A percentile compares a stretch with the other conserved stretches of the same genome.
These are phyloP conservation scores for Diplosoma virens DNA, from an alignment of 23 tunicate genomes.

Conservation along the genomic window DNA sequence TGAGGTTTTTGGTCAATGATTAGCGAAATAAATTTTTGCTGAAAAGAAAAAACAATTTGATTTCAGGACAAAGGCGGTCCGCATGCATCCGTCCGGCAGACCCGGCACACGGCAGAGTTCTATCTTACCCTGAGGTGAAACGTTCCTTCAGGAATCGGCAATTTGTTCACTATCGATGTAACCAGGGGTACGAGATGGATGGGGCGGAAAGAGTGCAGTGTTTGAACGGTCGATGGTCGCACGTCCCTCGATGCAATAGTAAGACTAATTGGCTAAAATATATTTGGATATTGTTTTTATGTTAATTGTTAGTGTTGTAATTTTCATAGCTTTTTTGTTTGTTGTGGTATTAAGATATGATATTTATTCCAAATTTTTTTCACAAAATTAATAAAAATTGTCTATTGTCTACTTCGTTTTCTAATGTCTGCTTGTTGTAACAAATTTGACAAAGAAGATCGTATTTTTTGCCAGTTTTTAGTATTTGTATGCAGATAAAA, in stretches of 20 bases:
- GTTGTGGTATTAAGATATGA: too few species aligned
- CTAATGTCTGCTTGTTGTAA: too few species aligned
- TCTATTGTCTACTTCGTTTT: too few species aligned
- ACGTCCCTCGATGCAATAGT: slow-evolving; percentile 20
- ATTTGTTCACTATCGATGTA: background rate
- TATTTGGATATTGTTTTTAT: too few species aligned
- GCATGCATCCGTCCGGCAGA: background rate
- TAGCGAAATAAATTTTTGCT: background rate
- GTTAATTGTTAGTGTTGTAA: too few species aligned
- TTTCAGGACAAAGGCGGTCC: background rate
- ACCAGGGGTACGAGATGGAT: slow-evolving; percentile 10
- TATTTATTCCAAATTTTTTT: too few species aligned
- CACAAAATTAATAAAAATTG: too few species aligned
- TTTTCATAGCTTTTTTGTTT: too few species aligned
- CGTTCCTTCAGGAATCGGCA: background rate
- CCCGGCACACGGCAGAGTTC: slow-evolving; percentile 4
- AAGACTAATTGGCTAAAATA: too few species aligned
- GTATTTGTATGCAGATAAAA: too few species aligned
- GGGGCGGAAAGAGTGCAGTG: slow-evolving; percentile 11
- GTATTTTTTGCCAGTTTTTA: too few species aligned
- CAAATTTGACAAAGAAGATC: too few species aligned
- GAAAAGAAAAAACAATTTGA: background rate
- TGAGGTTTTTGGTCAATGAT: background rate
- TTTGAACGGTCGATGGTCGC: slow-evolving; percentile 2
- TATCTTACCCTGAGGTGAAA: background rate